phyloP scores from a whole-genome alignment of 2,888 invertebrate species.

The Hirtodrosophila alboralis region DNA sequence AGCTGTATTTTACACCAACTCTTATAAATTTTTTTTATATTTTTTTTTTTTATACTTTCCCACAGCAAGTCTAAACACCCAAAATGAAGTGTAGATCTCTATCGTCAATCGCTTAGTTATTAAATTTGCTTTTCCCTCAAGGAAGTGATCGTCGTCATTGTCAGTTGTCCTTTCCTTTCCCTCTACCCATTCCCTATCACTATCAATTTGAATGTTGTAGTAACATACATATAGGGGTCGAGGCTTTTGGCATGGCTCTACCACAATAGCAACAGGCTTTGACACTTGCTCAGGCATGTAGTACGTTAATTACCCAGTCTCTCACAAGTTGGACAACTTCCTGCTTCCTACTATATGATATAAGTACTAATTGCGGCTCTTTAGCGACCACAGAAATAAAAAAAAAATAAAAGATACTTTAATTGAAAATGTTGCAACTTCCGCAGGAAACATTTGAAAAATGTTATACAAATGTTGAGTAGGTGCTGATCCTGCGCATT shows the following conservation, averaged over 20 bases:
- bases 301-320: slow-evolving; percentile 60
- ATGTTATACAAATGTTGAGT: slow-evolving; percentile 47
- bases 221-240: slow-evolving; percentile 48
- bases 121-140: slow-evolving; percentile 64
- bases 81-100: slow-evolving; percentile 62
- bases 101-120: slow-evolving; percentile 58
- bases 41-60: slow-evolving; percentile 30
- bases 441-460: slow-evolving; percentile 68
- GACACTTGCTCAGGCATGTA: slow-evolving; percentile 56
- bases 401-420: slow-evolving; percentile 26
- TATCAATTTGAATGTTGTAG: slow-evolving; percentile 68
- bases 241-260: slow-evolving; percentile 7
- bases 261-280: slow-evolving; percentile 62
- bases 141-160: slow-evolving; percentile 55
- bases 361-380: slow-evolving; percentile 66
- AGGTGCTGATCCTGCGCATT: slow-evolving; percentile 54
- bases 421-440: slow-evolving; percentile 72
- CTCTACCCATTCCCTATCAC: slow-evolving; percentile 1
- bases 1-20: not conserved
- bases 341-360: slow-evolving; percentile 41
- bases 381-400: slow-evolving; percentile 59
- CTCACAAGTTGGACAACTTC: slow-evolving; percentile 59
- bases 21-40: not conserved
- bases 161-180: slow-evolving; percentile 29
- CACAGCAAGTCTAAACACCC: slow-evolving; percentile 37